Evolutionary conservation across 2,797 vertebrate species (phyloP).

Genomic region (Phoebastria nigripes): DNA sequence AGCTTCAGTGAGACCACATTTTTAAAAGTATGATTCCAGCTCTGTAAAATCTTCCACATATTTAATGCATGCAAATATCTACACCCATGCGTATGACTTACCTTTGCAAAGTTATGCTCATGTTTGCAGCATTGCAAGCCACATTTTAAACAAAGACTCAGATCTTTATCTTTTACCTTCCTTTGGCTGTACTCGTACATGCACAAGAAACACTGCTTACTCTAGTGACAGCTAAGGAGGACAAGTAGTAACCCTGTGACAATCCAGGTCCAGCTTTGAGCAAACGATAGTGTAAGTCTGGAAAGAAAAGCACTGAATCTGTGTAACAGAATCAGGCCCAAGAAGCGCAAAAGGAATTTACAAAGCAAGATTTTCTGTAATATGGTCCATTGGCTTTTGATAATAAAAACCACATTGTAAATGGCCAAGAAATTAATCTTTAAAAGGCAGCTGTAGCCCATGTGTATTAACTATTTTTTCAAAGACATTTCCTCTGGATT

Average conservation of each 20-base stretch:
- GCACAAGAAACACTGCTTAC: neutral
- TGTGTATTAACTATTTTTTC: slow-evolving; percentile 57
- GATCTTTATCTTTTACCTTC: neutral
- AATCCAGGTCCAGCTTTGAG: neutral
- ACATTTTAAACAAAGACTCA: neutral
- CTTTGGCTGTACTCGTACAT: neutral
- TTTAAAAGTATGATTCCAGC: slow-evolving; percentile 7
- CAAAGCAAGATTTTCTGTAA: slow-evolving; percentile 53
- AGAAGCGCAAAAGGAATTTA: slow-evolving; percentile 24
- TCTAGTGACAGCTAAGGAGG: neutral
- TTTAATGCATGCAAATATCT: slow-evolving; percentile 23
- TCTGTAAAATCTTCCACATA: slow-evolving; percentile 1
- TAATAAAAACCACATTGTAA: slow-evolving; percentile 64
- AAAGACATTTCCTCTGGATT: slow-evolving; percentile 59
- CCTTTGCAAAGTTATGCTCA: neutral
- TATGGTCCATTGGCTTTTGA: slow-evolving; percentile 52
- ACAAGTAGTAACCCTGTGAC: neutral
- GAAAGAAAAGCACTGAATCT: neutral
- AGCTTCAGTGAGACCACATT: slow-evolving; percentile 18
- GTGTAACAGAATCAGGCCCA: neutral
- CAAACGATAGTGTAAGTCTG: neutral
- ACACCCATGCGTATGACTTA: neutral
- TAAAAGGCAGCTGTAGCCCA: slow-evolving; percentile 63
- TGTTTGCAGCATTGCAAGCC: neutral
- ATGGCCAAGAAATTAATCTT: slow-evolving; percentile 64